phyloP scores from a whole-genome alignment of 2,797 vertebrate genomes.

The Ataeniobius toweri region DNA sequence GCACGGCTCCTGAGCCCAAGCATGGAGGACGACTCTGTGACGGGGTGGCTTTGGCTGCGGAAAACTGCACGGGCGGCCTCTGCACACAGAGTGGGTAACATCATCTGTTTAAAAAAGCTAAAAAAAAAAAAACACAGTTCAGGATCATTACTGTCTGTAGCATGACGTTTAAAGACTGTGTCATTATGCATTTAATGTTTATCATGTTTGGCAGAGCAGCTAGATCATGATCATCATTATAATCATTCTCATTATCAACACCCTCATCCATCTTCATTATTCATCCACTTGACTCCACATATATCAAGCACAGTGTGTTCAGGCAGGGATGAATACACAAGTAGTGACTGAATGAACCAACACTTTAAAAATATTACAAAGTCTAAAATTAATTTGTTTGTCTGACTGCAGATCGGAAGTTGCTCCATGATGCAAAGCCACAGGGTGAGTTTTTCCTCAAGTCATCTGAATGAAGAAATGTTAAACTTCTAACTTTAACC shows the following conservation, averaged over 20 bases:
- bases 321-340: slow-evolving; percentile 26
- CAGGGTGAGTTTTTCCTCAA: slow-evolving; percentile 88
- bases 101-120: not conserved
- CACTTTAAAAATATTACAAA: slow-evolving; percentile 14
- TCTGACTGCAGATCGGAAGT: slow-evolving; percentile 93
- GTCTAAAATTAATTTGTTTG: slow-evolving; percentile 48
- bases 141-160: slow-evolving; percentile 35
- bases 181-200: slow-evolving; percentile 47
- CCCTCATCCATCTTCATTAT: slow-evolving; percentile 57
- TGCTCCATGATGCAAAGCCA: slow-evolving; percentile 93
- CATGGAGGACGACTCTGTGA: slow-evolving; percentile 92
- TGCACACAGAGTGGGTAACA: slow-evolving; percentile 89
- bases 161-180: slow-evolving; percentile 32
- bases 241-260: slow-evolving; percentile 57
- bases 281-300: slow-evolving; percentile 27
- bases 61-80: slow-evolving; percentile 96
- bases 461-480: not conserved
- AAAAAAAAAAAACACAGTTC: slow-evolving; percentile 14
- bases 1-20: slow-evolving; percentile 86
- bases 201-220: slow-evolving; percentile 47
- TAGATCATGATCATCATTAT: slow-evolving; percentile 52
- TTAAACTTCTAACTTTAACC: not conserved
- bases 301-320: slow-evolving; percentile 11
- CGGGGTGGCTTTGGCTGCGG: slow-evolving; percentile 85
- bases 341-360: slow-evolving; percentile 26